phyloP scores from a whole-genome alignment of 1,140 invertebrate species.

The Philopotamus ludificatus region DNA sequence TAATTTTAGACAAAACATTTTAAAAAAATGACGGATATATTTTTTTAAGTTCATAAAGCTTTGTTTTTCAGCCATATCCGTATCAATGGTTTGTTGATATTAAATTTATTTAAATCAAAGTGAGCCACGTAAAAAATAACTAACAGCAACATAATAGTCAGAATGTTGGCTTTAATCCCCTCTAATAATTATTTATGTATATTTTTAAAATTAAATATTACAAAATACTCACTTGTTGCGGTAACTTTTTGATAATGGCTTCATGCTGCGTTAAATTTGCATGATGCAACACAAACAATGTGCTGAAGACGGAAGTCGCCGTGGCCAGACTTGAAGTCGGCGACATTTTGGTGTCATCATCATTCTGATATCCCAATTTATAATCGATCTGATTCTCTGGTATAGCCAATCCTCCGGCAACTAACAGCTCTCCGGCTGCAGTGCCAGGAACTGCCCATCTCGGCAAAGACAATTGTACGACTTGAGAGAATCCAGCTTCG shows the following conservation, averaged over 20 bases:
- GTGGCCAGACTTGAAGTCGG: slow-evolving; percentile 43
- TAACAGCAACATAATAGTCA: not conserved
- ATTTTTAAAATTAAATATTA: not conserved
- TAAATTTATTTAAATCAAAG: not conserved
- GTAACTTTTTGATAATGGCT: slow-evolving; percentile 53
- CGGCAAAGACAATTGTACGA: slow-evolving; percentile 62
- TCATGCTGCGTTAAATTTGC: slow-evolving; percentile 43
- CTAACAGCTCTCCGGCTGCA: slow-evolving; percentile 58
- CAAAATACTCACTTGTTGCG: slow-evolving; percentile 51
- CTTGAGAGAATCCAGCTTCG: slow-evolving; percentile 66
- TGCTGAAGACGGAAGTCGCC: slow-evolving; percentile 48
- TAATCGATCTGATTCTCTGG: slow-evolving; percentile 51
- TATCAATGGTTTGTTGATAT: no score
- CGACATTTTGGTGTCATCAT: slow-evolving; percentile 34
- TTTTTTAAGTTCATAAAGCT: no score
- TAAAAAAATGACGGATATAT: no score
- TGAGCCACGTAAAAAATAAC: not conserved
- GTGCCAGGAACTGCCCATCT: slow-evolving; percentile 62
- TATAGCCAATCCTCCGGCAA: slow-evolving; percentile 61
- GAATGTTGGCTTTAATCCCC: no score
- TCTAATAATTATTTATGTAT: not conserved
- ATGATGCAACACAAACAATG: slow-evolving; percentile 39
- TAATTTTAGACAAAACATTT: no score
- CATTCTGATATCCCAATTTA: slow-evolving; percentile 48
- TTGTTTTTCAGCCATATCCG: no score